Conservation (phyloP, 2,113 vertebrate genomes). For the Xiphias gladius region DNA sequence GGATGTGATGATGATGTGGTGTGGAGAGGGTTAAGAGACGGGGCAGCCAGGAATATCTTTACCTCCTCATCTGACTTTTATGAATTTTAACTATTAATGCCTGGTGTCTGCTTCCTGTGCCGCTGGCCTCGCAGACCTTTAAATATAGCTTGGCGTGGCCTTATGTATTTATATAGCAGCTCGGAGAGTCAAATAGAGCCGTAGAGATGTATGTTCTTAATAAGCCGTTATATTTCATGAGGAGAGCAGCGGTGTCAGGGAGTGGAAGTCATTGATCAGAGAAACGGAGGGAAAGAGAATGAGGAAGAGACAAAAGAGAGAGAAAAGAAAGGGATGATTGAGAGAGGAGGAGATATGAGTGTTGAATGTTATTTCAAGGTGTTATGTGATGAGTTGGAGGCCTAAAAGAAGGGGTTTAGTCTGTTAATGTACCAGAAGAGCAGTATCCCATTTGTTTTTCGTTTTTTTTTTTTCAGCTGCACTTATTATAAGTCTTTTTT, state of each 20-base stretch:
- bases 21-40: constrained; percentile 63
- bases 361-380: constrained; percentile 43
- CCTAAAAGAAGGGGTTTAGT: not conserved
- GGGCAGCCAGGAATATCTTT: constrained; percentile 82
- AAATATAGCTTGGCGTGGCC: constrained; percentile 73
- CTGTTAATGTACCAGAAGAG: not conserved
- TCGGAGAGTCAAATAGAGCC: constrained; percentile 73
- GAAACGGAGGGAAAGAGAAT: constrained; percentile 40
- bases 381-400: constrained; percentile 9
- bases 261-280: constrained; percentile 77
- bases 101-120: constrained; percentile 65
- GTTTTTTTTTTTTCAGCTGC: not conserved
- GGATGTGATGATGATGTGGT: constrained; percentile 32
- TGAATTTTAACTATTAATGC: constrained; percentile 89
- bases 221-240: constrained; percentile 83
- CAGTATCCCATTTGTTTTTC: not conserved
- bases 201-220: constrained; percentile 80
- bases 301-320: constrained; percentile 24
- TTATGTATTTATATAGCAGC: constrained; percentile 82
- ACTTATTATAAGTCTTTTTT: not conserved
- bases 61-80: constrained; percentile 87
- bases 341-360: constrained; percentile 28
- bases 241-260: constrained; percentile 74
- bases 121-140: constrained; percentile 71
- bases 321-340: constrained; percentile 31